A percentile compares a stretch with the other conserved stretches of the same genome.
Evolutionary conservation across 2,113 vertebrate species (phyloP).

Genomic region (Glaucidium brasilianum): DNA sequence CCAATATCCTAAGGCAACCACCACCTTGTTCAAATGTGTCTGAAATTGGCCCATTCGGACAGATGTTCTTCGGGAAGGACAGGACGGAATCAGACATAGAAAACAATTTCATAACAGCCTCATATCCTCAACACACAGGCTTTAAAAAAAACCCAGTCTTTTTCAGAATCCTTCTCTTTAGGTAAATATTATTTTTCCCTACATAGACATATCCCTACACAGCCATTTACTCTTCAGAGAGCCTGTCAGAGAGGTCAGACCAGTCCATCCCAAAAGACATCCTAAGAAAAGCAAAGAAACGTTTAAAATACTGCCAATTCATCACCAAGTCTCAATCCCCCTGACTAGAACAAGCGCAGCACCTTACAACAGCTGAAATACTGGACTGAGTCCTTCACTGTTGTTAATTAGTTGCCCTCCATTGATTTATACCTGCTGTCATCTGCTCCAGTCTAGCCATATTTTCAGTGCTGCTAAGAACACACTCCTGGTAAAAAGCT

Average conservation of each 20-base stretch:
- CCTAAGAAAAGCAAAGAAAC: neutral
- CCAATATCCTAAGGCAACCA: neutral
- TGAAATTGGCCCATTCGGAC: neutral
- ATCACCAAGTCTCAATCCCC: neutral
- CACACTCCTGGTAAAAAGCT: neutral
- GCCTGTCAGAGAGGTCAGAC: neutral
- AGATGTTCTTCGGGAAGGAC: neutral
- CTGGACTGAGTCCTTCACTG: neutral
- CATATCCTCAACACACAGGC: neutral
- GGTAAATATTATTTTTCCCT: neutral
- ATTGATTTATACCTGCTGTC: neutral
- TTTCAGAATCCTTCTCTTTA: neutral
- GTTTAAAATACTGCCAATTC: neutral
- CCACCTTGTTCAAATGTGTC: neutral
- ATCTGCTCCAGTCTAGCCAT: fast-evolving
- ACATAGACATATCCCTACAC: neutral
- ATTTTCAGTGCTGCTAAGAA: neutral
- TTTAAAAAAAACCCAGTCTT: neutral
- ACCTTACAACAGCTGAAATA: neutral
- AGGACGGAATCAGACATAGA: neutral
- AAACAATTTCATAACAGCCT: neutral
- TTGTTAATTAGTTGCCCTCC: neutral
- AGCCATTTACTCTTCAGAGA: neutral
- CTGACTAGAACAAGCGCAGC: neutral
- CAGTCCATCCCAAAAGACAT: neutral